A percentile compares a stretch with the other conserved stretches of the same genome.
Conservation (phyloP, 2,797 vertebrate genomes). For the Urosaurus nigricauda region DNA sequence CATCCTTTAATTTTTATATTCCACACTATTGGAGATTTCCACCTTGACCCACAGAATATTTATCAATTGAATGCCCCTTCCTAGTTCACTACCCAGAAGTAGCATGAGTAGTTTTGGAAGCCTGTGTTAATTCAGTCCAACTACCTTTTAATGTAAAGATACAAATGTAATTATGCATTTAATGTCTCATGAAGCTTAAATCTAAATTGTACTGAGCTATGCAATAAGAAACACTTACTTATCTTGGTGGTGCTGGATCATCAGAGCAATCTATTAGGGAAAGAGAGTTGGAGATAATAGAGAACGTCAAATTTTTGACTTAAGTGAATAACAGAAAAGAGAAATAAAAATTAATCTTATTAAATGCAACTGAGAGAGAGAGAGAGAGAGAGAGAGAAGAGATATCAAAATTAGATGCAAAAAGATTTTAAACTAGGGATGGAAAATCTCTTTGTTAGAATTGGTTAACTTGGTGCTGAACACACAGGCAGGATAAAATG, state of each 20-base stretch:
- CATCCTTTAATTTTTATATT: not conserved
- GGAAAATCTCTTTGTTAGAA: too few species aligned
- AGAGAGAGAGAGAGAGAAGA: not conserved
- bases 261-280: slow-evolving; percentile 18
- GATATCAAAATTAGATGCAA: not conserved
- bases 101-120: not conserved
- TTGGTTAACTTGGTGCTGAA: too few species aligned
- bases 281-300: slow-evolving; percentile 13
- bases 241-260: not conserved
- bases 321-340: slow-evolving; percentile 57
- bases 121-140: not conserved
- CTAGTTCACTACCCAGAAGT: not conserved
- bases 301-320: slow-evolving; percentile 16
- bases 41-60: not conserved
- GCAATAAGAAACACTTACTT: not conserved
- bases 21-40: not conserved
- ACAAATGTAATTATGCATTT: not conserved
- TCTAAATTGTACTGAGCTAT: slow-evolving; percentile 17
- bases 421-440: slow-evolving; percentile 5
- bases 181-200: not conserved
- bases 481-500: too few species aligned
- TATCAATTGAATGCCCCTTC: not conserved
- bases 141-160: not conserved
- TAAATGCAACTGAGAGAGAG: not conserved
- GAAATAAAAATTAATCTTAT: not conserved